phyloP scores from a whole-genome alignment of 2,797 vertebrate species.

The Eulemur coronatus region DNA sequence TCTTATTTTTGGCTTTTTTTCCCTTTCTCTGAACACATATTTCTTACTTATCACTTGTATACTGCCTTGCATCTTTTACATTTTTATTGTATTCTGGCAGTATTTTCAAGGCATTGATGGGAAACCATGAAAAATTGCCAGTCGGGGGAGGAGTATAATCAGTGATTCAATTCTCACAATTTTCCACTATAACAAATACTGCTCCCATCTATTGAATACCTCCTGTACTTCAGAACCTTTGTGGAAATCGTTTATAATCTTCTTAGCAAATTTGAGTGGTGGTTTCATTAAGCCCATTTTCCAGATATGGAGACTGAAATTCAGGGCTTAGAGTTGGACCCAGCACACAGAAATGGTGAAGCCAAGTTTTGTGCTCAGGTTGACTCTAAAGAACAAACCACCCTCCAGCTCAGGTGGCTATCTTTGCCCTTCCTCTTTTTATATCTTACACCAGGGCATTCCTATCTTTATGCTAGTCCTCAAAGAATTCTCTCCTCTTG shows the following conservation, averaged over 20 bases:
- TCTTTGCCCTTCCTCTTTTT: not conserved
- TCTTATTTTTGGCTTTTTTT: not conserved
- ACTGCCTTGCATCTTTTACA: not conserved
- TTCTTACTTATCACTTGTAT: not conserved
- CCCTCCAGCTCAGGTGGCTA: not conserved
- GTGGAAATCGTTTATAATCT: not conserved
- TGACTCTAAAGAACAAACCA: not conserved
- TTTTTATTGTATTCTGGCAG: not conserved
- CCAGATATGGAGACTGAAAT: not conserved
- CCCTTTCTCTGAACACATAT: not conserved
- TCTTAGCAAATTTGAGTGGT: not conserved
- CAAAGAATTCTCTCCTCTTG: not conserved
- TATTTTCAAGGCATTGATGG: not conserved
- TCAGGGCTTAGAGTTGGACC: not conserved
- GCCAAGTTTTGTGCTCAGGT: not conserved
- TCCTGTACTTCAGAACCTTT: not conserved
- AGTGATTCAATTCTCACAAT: not conserved
- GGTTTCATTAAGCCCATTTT: not conserved
- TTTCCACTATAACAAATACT: not conserved
- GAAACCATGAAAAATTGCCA: not conserved
- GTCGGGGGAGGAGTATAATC: not conserved
- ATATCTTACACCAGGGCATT: not conserved
- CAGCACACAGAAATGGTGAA: not conserved
- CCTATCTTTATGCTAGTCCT: not conserved
- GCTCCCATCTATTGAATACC: not conserved